phyloP scores from a whole-genome alignment of 1,140 invertebrate species.

The Halictus rubicundus region DNA sequence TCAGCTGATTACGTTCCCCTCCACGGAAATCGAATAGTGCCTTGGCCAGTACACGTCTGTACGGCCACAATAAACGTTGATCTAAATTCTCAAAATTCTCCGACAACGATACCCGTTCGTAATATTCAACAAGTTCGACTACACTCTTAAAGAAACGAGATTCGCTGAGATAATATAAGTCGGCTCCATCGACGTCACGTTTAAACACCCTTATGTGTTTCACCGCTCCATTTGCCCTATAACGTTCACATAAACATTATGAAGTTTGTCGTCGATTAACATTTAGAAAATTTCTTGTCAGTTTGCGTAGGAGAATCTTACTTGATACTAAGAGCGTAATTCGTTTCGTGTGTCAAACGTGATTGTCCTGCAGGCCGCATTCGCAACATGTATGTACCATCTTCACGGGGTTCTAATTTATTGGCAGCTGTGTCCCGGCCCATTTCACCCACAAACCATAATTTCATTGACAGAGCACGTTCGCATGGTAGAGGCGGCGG shows the following conservation, averaged over 20 bases:
- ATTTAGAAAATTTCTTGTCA: not conserved
- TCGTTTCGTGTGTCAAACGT: conserved; percentile 83
- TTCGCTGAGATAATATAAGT: conserved; percentile 90
- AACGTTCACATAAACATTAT: not conserved
- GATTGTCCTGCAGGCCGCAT: conserved; percentile 86
- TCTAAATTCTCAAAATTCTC: conserved; percentile 95
- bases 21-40: conserved; percentile 88
- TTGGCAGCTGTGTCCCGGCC: conserved; percentile 90
- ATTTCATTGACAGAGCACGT: conserved; percentile 82
- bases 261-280: no score
- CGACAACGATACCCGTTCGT: conserved; percentile 91
- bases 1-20: conserved; percentile 88
- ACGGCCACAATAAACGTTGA: conserved; percentile 88
- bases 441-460: conserved; percentile 94
- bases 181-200: conserved; percentile 81
- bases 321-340: conserved; percentile 95
- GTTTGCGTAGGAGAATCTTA: conserved; percentile 77
- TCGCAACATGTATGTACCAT: conserved; percentile 94
- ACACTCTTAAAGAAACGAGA: conserved; percentile 94
- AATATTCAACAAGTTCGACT: conserved; percentile 93
- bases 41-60: conserved; percentile 87
- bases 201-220: conserved; percentile 96
- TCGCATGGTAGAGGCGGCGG: conserved; percentile 81
- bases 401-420: conserved; percentile 88
- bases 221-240: conserved; percentile 89